Percentiles rank a stretch among this genome's conserved stretches.
These are phyloP conservation scores for Dreissena polymorpha DNA, from an alignment of 1,140 invertebrate genomes.

Conservation along the genomic window DNA sequence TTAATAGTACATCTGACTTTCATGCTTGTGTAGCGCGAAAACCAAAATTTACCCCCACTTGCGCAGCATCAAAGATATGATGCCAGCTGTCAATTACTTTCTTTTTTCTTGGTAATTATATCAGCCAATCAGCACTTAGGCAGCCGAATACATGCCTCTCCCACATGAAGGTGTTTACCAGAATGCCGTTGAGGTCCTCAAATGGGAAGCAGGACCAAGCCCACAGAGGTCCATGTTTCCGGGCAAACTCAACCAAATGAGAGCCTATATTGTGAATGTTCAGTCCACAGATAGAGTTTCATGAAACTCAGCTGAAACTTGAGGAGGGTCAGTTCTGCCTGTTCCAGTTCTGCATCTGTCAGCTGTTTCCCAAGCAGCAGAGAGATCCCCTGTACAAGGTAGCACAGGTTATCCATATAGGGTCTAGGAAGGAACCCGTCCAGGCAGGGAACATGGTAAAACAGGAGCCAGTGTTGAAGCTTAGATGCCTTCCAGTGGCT, in stretches of 20 bases:
- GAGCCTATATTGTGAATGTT: conserved; percentile 21
- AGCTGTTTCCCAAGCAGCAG: conserved; percentile 34
- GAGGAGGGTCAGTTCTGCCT: conserved; percentile 23
- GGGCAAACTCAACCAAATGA: conserved; percentile 15
- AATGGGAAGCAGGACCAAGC: conserved; percentile 43
- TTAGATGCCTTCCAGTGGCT: conserved; percentile 46
- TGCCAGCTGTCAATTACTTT: no score
- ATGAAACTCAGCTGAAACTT: conserved; percentile 29
- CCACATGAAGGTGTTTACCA: no score
- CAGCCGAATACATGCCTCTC: no score
- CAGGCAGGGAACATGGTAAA: conserved; percentile 21
- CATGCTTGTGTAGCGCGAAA: no score
- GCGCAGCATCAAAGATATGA: no score
- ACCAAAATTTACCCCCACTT: no score
- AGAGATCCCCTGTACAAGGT: conserved; percentile 15
- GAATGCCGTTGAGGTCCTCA: conserved; percentile 21
- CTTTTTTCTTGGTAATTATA: no score
- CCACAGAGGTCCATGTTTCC: conserved; percentile 22
- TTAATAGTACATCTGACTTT: no score
- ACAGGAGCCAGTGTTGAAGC: conserved; percentile 35
- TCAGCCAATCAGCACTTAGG: no score
- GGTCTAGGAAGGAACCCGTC: neutral
- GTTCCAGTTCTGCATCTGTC: conserved; percentile 25
- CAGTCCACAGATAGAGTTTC: conserved; percentile 26
- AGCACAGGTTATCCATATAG: conserved; percentile 14